phyloP scores from a whole-genome alignment of 2,888 invertebrate species.

The Lycia hirtaria region DNA sequence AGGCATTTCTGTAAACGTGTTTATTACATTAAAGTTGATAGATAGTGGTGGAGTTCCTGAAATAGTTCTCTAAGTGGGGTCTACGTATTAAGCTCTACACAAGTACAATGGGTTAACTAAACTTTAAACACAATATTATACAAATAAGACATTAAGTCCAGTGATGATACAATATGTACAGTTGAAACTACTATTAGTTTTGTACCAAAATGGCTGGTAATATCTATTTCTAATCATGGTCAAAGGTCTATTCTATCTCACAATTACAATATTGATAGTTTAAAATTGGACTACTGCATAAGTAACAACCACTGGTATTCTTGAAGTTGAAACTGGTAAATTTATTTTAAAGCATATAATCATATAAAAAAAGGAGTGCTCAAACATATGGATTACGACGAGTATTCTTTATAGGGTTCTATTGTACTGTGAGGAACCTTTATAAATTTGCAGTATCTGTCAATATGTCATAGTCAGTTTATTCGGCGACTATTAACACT shows the following conservation, averaged over 20 bases:
- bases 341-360: constrained; percentile 1
- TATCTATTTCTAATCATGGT: neutral
- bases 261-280: neutral
- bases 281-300: neutral
- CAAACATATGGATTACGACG: too few relatives aligned
- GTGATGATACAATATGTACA: too few relatives aligned
- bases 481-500: too few relatives aligned
- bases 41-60: neutral
- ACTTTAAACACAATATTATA: neutral
- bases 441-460: too few relatives aligned
- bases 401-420: too few relatives aligned
- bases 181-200: neutral
- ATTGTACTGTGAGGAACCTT: too few relatives aligned
- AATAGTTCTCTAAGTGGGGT: neutral
- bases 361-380: constrained; percentile 10
- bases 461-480: too few relatives aligned
- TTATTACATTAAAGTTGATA: neutral
- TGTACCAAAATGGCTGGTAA: neutral
- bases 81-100: constrained; percentile 2
- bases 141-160: too few relatives aligned
- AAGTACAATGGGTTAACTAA: neutral
- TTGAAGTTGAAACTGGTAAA: neutral
- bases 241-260: neutral
- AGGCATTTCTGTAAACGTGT: neutral
- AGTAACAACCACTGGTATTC: neutral